These are phyloP conservation scores for Acanthosepion lycidas DNA, from an alignment of 2,888 invertebrate genomes.

Conservation along the genomic window DNA sequence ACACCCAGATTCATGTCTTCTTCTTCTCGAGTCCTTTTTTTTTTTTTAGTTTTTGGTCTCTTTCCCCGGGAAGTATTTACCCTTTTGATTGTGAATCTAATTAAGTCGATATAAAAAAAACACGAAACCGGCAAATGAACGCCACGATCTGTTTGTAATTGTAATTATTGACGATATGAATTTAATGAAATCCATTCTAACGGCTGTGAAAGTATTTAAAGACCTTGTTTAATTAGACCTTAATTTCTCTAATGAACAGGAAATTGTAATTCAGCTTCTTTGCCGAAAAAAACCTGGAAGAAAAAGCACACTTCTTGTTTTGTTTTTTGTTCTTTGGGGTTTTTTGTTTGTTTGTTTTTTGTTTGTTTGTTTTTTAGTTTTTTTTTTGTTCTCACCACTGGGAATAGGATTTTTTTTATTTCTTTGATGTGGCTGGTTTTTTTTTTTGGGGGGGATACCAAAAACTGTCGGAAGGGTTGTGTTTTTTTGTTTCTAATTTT, in stretches of 20 bases:
- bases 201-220: background rate
- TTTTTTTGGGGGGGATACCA: too few species aligned
- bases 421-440: too few species aligned
- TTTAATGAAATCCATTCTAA: background rate
- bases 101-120: background rate
- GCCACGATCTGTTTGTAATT: background rate
- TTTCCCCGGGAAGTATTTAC: background rate
- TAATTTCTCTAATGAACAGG: background rate
- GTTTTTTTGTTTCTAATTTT: too few species aligned
- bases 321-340: too few species aligned
- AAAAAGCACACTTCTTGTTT: too few species aligned
- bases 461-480: too few species aligned
- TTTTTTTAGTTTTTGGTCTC: background rate
- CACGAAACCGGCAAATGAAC: background rate
- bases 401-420: too few species aligned
- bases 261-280: background rate
- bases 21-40: too few species aligned
- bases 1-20: too few species aligned
- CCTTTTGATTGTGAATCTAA: background rate
- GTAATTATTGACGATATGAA: background rate
- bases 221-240: background rate
- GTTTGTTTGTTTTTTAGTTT: too few species aligned
- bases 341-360: too few species aligned
- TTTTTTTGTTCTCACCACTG: too few species aligned
- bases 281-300: background rate